Percentiles rank a stretch among this genome's conserved stretches.
phyloP scores from a whole-genome alignment of 1,140 invertebrate species.

The Drosophila orena region DNA sequence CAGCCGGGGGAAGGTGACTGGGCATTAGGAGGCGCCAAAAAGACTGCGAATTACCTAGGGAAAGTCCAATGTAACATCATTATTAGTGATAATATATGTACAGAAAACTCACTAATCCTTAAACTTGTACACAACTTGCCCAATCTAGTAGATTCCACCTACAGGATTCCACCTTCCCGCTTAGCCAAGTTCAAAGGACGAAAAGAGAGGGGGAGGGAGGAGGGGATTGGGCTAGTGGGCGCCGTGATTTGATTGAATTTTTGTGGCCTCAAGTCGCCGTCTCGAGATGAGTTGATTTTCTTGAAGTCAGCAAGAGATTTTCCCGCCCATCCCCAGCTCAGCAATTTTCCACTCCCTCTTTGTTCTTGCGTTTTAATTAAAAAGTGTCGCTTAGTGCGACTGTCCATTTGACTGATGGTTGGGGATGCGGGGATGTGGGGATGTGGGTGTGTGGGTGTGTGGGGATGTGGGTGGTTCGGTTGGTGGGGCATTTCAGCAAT shows the following conservation, averaged over 20 bases:
- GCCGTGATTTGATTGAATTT: conserved; percentile 80
- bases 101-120: too few species aligned
- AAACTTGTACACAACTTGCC: too few species aligned
- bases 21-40: neutral
- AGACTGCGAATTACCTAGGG: too few species aligned
- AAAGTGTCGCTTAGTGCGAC: conserved; percentile 78
- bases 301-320: conserved; percentile 42
- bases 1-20: neutral
- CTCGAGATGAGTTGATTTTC: neutral
- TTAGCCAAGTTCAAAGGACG: conserved; percentile 5
- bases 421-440: neutral
- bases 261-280: conserved; percentile 52
- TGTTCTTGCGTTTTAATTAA: conserved; percentile 76
- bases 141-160: too few species aligned
- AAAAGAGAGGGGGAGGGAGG: neutral
- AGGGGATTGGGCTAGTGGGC: conserved; percentile 16
- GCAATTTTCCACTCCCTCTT: conserved; percentile 6
- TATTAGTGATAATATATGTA: too few species aligned
- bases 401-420: conserved; percentile 76
- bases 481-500: conserved; percentile 42
- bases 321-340: neutral
- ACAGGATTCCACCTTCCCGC: neutral
- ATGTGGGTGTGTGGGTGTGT: neutral
- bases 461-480: neutral
- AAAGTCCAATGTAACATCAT: too few species aligned